A percentile compares a stretch with the other conserved stretches of the same genome.
Evolutionary conservation across 2,113 vertebrate genomes (phyloP).

Genomic region (Sebastes schlegelii): DNA sequence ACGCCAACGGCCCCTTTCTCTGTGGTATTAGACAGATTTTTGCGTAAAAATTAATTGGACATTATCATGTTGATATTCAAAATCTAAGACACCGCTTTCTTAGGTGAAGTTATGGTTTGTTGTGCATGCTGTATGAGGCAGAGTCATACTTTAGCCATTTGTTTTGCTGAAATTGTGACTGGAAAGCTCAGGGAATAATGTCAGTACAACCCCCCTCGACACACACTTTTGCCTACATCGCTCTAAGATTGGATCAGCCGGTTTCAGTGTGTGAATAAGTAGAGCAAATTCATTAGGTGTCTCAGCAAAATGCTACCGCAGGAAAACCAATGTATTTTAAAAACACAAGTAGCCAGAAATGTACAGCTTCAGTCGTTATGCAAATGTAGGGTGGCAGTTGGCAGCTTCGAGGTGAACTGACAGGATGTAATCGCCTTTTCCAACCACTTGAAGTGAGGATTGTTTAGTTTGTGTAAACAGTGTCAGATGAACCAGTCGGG

Average conservation of each 20-base stretch:
- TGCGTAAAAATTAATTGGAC: not conserved
- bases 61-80: not conserved
- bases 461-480: constrained; percentile 41
- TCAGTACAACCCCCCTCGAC: not conserved
- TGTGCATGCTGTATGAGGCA: not conserved
- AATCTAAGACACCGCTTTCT: not conserved
- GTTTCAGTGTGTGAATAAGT: constrained; percentile 5
- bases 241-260: not conserved
- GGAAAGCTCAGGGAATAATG: not conserved
- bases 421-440: constrained; percentile 1
- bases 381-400: not conserved
- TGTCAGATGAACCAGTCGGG: constrained; percentile 51
- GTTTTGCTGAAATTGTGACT: not conserved
- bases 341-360: not conserved
- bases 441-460: not conserved
- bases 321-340: constrained; percentile 7
- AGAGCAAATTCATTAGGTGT: not conserved
- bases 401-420: not conserved
- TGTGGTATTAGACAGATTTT: not conserved
- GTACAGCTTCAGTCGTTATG: not conserved
- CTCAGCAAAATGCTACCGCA: constrained; percentile 19
- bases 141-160: not conserved
- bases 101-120: not conserved
- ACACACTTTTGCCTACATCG: constrained; percentile 10
- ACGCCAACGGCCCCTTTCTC: not conserved